Conservation (phyloP, 2,888 invertebrate genomes). For the Silvanus unidentatus region DNA sequence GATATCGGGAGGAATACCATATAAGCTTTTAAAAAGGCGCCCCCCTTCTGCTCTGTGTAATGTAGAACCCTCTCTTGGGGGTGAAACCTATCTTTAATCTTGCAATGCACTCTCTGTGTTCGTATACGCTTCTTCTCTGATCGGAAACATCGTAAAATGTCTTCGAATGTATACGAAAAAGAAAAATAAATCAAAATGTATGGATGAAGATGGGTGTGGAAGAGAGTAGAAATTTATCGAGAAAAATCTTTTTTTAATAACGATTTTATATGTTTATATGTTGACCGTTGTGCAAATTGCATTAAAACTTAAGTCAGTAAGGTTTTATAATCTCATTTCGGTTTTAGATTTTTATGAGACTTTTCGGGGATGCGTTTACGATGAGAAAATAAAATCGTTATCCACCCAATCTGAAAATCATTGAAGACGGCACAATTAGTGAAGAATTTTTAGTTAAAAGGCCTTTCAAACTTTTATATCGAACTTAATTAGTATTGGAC, state of each 20-base stretch:
- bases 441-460: conserved; percentile 23
- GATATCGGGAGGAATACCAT: neutral
- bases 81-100: conserved; percentile 30
- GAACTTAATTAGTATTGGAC: conserved; percentile 25
- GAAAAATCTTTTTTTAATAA: too few relatives aligned
- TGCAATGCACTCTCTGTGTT: conserved; percentile 2
- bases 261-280: too few relatives aligned
- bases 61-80: conserved; percentile 22
- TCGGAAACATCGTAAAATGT: too few relatives aligned
- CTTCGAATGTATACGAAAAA: too few relatives aligned
- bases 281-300: too few relatives aligned
- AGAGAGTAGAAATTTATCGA: too few relatives aligned
- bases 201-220: too few relatives aligned
- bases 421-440: conserved; percentile 30
- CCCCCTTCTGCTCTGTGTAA: conserved; percentile 16
- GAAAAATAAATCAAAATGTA: too few relatives aligned
- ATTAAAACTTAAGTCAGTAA: too few relatives aligned
- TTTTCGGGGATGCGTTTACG: too few relatives aligned
- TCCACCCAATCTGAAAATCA: conserved; percentile 24
- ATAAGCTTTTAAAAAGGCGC: conserved; percentile 23
- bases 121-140: neutral
- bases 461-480: conserved; percentile 17
- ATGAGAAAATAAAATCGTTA: conserved; percentile 14
- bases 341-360: neutral
- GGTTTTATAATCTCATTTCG: too few relatives aligned